Base-by-base conservation (phyloP, 64 coral and sea anemone species). In the Pocillopora damicornis region DNA sequence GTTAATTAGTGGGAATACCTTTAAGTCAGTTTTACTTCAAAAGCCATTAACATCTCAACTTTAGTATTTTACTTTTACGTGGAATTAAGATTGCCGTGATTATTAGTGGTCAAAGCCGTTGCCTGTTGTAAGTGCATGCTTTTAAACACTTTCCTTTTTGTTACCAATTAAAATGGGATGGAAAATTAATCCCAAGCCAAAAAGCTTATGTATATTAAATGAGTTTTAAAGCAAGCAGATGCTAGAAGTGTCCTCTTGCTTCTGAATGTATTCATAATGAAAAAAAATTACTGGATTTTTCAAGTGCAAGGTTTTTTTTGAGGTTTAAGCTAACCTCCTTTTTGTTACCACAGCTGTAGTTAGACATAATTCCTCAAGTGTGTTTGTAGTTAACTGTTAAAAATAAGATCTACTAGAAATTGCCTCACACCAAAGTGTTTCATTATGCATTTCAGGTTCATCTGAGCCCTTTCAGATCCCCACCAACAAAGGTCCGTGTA, bases 401-500 rank as follows among this genome's bases (percentile, higher is more conserved):
- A 65, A 83, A 15, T 37, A 25, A 25, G 37, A 25, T 25, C 9
- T 71, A 4, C 38, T 72, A 73, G 35, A 45, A 69, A 45, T 62
- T 45, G 65, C 12, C 63, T 60, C 37, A 79, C 10, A 56, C 13
- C 30, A 61, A 20, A 72, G 11, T 73, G 9, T 73, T 66, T 86
- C 23, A 86, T 16, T 36, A 86, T 86, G 63, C 23, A 83, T 76
- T 34, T 76, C 22, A 98, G 97, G 67, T 91, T 35, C 97, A 99
- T 63, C 75, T 99, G 58, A 90, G 75, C 64, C 90, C 88, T 12
- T 62, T 95, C 8, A 99, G 88, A 66, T 99, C 97, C 35, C 97
- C 97, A 76, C 83, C 90, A 73, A 90, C 90, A 16, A 99, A 95
- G 87, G 86, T 95, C n/a, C 62, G 97, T 15, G 88, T 99, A 30